Base-by-base conservation (phyloP, 2,797 vertebrate genomes). In the Cuculus canorus region DNA sequence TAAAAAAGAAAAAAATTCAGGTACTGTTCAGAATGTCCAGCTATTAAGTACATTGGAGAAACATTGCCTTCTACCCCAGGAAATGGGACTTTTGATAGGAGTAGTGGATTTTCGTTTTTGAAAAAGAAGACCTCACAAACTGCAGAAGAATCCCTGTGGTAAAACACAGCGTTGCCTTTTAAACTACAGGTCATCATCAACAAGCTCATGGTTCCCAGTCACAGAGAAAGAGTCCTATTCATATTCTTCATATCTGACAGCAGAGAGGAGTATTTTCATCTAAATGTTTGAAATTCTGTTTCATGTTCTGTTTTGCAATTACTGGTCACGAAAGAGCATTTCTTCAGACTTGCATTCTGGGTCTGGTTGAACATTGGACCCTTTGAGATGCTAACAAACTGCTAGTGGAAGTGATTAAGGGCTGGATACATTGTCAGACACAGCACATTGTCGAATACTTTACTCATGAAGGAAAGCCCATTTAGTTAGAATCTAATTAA, bases 401-500 rank as follows among this genome's bases (percentile, higher is more conserved):
- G 16, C 50, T 68, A 39, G 13, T 48, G n/a, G 37, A 79, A 88
- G 47, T 57, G 78, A 76, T 92, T 88, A 64, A 54, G 18, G 30
- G 3, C 52, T 85, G 60, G 63, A 71, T 73, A 70, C 16, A 54
- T 57, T 70, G 30, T 70, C 72, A 88, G 64, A 54, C n/a, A 68
- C 24, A 91, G 28, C 60, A 91, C 63, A 39, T 75, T 92, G 76
- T 91, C 0, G 0, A 9, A 14, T 69, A 60, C 43, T 92, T 91
- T 35, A 54, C 25, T 88, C 13, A 33, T 54, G 83, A 86, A 94
- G 33, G 61, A 77, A 92, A 88, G n/a, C 2, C 35, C 32, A n/a
- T 86, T 87, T 22, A 81, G 32, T 68, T 91, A 47, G 41, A 83
- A 82, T 77, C 24, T 89, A 93, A 93, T 93, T 81, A 93, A 93